These are phyloP conservation scores for Drosophila meridiana DNA, from an alignment of 2,888 invertebrate species.

Conservation along the genomic window DNA sequence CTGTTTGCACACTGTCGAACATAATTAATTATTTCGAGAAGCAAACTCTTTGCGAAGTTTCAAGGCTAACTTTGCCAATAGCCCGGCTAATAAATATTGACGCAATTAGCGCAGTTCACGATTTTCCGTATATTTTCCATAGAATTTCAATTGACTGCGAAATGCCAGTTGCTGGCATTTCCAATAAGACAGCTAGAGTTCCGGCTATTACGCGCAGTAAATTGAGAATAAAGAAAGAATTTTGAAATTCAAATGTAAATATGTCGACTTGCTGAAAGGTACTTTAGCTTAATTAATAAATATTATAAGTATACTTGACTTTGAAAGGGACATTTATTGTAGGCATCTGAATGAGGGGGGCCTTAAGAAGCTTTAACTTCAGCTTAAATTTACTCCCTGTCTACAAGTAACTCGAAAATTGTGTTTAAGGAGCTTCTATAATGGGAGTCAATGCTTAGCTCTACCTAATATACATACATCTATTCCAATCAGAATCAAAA, in stretches of 20 bases:
- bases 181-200: background rate
- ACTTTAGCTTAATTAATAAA: slow-evolving; percentile 2
- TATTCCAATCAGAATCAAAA: too few species aligned
- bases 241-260: slow-evolving; percentile 3
- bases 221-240: background rate
- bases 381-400: background rate
- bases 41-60: slow-evolving; percentile 32
- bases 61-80: slow-evolving; percentile 27
- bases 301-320: background rate
- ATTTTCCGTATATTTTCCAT: slow-evolving; percentile 33
- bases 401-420: background rate
- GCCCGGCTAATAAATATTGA: slow-evolving; percentile 41
- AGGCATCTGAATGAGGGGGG: background rate
- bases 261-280: background rate
- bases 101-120: slow-evolving; percentile 47
- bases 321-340: background rate
- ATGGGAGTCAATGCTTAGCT: background rate
- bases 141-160: slow-evolving; percentile 38
- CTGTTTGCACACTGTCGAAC: slow-evolving; percentile 47
- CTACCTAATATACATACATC: too few species aligned
- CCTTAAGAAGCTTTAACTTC: background rate
- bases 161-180: slow-evolving; percentile 9
- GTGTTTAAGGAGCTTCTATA: background rate
- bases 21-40: slow-evolving; percentile 68
- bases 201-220: background rate